Conservation (phyloP, 2,888 invertebrate genomes). For the Sinodicranocentrus sp. region DNA sequence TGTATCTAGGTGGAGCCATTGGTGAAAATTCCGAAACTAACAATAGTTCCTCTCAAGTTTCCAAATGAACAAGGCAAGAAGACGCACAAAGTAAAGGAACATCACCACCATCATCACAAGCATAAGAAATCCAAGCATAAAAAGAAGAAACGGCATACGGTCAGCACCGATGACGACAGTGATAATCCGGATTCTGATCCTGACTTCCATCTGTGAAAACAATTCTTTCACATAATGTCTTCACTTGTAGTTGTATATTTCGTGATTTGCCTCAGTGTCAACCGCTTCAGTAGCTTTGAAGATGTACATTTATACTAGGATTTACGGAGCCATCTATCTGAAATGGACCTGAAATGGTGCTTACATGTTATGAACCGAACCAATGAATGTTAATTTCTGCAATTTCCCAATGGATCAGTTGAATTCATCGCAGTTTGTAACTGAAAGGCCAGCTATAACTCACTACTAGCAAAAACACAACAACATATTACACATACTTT, state of each 20-base stretch:
- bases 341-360: slow-evolving; percentile 44
- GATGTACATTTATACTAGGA: not conserved
- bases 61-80: slow-evolving; percentile 68
- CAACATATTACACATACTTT: not conserved
- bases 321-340: slow-evolving; percentile 24
- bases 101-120: slow-evolving; percentile 74
- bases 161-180: slow-evolving; percentile 82
- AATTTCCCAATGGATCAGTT: not conserved
- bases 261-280: not conserved
- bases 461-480: not conserved
- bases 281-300: not conserved
- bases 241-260: not conserved
- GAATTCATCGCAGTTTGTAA: not conserved
- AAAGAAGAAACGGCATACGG: slow-evolving; percentile 81
- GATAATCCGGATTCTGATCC: slow-evolving; percentile 80
- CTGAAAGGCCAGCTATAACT: not conserved
- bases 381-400: slow-evolving; percentile 7
- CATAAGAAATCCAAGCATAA: slow-evolving; percentile 79
- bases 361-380: slow-evolving; percentile 28
- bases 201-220: slow-evolving; percentile 75
- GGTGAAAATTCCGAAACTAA: slow-evolving; percentile 79
- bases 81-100: slow-evolving; percentile 72
- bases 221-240: slow-evolving; percentile 21
- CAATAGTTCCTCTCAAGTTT: slow-evolving; percentile 78
- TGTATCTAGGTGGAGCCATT: slow-evolving; percentile 62